These are phyloP conservation scores for Glyphotaelius pellucidus DNA, from an alignment of 2,888 invertebrate species.

Conservation along the genomic window DNA sequence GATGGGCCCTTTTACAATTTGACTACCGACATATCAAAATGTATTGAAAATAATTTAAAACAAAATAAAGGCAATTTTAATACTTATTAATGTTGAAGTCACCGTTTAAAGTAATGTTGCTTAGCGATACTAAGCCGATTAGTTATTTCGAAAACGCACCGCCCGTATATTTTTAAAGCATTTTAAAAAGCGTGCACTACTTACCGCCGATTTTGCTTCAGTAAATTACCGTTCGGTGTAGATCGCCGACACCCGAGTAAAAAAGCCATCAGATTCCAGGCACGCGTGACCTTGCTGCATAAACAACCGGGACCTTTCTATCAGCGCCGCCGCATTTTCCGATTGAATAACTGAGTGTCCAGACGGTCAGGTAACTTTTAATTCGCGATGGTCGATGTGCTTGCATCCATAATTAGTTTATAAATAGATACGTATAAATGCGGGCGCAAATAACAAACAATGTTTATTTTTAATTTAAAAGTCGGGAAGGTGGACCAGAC, in stretches of 20 bases:
- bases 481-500: not conserved
- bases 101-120: too few species aligned
- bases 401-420: conserved; percentile 41
- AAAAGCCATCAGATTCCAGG: not conserved
- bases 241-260: not conserved
- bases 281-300: not conserved
- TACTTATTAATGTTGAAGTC: too few species aligned
- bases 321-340: not conserved
- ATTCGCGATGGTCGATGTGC: conserved; percentile 5
- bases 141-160: not conserved
- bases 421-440: conserved; percentile 24
- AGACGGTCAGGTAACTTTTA: not conserved
- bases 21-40: too few species aligned
- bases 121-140: too few species aligned
- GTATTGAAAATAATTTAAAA: too few species aligned
- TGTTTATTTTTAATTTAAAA: conserved; percentile 33
- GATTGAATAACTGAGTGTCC: not conserved
- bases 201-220: not conserved
- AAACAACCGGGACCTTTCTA: not conserved
- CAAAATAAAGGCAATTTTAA: too few species aligned
- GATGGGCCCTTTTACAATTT: too few species aligned
- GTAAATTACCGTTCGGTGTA: not conserved
- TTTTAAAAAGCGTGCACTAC: not conserved
- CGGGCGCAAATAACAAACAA: conserved; percentile 32
- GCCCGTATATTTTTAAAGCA: not conserved